Conservation (phyloP, 2,888 invertebrate species). For the Spisula subtruncata region DNA sequence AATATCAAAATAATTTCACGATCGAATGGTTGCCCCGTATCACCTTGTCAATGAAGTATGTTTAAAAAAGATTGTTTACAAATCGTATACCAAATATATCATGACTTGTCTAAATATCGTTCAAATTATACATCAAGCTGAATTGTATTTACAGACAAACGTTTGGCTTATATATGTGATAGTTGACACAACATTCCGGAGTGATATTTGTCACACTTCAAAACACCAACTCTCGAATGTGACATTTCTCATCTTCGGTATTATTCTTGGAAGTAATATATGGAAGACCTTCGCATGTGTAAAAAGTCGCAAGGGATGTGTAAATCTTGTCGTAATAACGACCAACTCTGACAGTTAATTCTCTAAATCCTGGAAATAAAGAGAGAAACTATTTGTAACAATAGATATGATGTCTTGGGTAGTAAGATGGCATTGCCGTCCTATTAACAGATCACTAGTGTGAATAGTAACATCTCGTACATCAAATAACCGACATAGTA, state of each 20-base stretch:
- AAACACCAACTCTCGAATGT: constrained; percentile 25
- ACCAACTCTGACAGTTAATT: constrained; percentile 29
- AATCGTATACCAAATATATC: too few species aligned
- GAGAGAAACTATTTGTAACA: neutral
- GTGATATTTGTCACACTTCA: neutral
- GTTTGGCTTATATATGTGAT: too few species aligned
- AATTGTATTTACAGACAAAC: too few species aligned
- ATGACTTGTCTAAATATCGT: too few species aligned
- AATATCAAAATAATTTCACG: too few species aligned
- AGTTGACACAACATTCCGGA: neutral
- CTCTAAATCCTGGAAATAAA: constrained; percentile 33
- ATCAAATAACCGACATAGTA: too few species aligned
- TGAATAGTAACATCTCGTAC: neutral
- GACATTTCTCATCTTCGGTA: constrained; percentile 30
- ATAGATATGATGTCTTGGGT: neutral
- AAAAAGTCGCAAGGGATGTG: constrained; percentile 28
- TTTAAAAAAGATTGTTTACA: too few species aligned
- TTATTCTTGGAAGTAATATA: constrained; percentile 30
- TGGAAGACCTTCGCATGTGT: constrained; percentile 34
- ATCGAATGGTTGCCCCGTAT: too few species aligned
- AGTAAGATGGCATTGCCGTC: neutral
- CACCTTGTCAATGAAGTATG: too few species aligned
- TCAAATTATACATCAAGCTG: too few species aligned
- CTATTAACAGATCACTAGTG: neutral
- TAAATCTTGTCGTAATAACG: constrained; percentile 29